These are phyloP conservation scores for Etheostoma spectabile DNA, from an alignment of 2,113 vertebrate species.

Conservation along the genomic window DNA sequence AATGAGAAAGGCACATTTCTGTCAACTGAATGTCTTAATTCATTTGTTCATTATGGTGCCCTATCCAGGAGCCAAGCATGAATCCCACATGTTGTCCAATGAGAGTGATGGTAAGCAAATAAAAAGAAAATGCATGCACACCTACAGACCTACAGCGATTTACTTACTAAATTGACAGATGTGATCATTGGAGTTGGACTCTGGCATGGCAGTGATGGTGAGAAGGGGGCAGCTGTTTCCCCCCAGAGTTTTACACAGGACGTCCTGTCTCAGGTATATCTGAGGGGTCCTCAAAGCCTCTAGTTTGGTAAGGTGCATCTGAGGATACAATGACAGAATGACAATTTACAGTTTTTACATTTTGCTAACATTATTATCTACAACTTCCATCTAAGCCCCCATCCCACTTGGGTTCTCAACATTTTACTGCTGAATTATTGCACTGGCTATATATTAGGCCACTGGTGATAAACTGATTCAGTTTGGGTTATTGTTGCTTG, in stretches of 20 bases:
- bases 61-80: background rate
- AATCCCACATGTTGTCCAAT: no score
- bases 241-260: slow-evolving; percentile 92
- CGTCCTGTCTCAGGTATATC: slow-evolving; percentile 93
- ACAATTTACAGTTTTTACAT: slow-evolving; percentile 18
- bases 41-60: slow-evolving; percentile 4
- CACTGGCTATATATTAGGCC: background rate
- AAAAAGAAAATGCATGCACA: background rate
- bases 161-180: slow-evolving; percentile 96
- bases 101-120: background rate
- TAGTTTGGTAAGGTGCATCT: slow-evolving; percentile 98
- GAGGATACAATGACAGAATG: slow-evolving; percentile 22
- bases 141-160: background rate
- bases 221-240: slow-evolving; percentile 95
- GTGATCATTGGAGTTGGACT: slow-evolving; percentile 92
- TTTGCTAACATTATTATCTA: background rate
- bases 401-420: background rate
- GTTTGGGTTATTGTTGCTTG: slow-evolving; percentile 4
- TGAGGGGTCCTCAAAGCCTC: slow-evolving; percentile 90
- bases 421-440: background rate
- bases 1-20: slow-evolving; percentile 1
- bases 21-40: slow-evolving; percentile 6
- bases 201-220: slow-evolving; percentile 98
- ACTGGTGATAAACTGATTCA: slow-evolving; percentile 21
- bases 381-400: background rate